A percentile compares a stretch with the other conserved stretches of the same genome.
Evolutionary conservation across 2,113 vertebrate species (phyloP).

Genomic region (Ornithorhynchus anatinus): DNA sequence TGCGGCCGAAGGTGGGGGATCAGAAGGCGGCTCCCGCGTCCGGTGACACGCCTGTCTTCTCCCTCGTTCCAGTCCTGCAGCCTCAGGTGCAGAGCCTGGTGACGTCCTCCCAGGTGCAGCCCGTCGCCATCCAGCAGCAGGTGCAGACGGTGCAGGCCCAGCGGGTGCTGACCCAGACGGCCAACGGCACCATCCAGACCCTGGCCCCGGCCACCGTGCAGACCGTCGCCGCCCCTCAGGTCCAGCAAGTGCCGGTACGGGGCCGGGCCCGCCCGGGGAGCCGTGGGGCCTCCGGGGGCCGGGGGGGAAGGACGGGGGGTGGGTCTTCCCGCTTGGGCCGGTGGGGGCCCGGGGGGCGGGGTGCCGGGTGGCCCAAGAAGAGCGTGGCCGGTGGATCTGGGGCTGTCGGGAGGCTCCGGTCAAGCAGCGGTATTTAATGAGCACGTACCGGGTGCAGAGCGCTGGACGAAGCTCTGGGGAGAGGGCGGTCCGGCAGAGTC

Average conservation of each 20-base stretch:
- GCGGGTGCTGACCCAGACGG: slow-evolving; percentile 83
- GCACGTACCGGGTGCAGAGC: too few relatives aligned
- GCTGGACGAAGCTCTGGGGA: too few relatives aligned
- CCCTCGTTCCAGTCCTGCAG: slow-evolving; percentile 85
- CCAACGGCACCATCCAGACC: slow-evolving; percentile 90
- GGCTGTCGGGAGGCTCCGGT: too few relatives aligned
- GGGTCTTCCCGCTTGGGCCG: not conserved
- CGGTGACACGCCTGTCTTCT: too few relatives aligned
- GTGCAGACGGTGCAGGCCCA: slow-evolving; percentile 78
- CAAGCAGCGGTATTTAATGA: too few relatives aligned
- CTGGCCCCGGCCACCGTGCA: slow-evolving; percentile 86
- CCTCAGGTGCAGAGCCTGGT: slow-evolving; percentile 93
- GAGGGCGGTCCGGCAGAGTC: too few relatives aligned
- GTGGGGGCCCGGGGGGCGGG: not conserved
- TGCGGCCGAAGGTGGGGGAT: too few relatives aligned
- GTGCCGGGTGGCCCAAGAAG: too few relatives aligned
- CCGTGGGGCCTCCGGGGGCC: not conserved
- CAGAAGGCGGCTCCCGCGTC: too few relatives aligned
- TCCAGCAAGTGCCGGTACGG: slow-evolving; percentile 89
- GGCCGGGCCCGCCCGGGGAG: too few relatives aligned
- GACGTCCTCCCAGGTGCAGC: slow-evolving; percentile 89
- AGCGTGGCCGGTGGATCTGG: too few relatives aligned
- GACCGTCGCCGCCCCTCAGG: slow-evolving; percentile 85
- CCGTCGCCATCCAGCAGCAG: slow-evolving; percentile 93
- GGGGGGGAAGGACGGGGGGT: accelerated